Conservation (phyloP, 2,797 vertebrate species). For the Macropus fuliginosus region DNA sequence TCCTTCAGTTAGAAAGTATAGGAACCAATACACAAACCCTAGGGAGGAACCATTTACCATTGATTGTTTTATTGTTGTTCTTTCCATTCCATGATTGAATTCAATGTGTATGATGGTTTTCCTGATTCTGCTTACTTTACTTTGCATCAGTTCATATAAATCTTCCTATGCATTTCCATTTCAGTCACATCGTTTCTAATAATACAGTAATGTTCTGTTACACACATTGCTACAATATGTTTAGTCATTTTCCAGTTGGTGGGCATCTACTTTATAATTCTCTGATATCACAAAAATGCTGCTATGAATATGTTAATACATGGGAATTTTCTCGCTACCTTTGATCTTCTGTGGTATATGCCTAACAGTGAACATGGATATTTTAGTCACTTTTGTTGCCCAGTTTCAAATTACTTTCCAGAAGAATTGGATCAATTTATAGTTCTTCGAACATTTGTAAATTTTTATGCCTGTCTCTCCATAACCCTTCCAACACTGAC, state of each 20-base stretch:
- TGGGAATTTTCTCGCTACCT: background rate
- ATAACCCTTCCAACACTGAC: background rate
- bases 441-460: background rate
- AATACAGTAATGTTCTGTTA: background rate
- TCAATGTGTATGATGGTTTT: background rate
- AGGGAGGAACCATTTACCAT: background rate
- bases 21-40: background rate
- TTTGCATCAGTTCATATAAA: background rate
- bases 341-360: background rate
- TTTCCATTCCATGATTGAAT: background rate
- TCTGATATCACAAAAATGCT: background rate
- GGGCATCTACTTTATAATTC: background rate
- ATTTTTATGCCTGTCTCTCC: background rate
- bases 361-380: background rate
- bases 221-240: too few species aligned
- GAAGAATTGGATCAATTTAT: background rate
- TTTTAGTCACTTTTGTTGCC: background rate
- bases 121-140: background rate
- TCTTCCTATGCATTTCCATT: background rate
- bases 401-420: background rate
- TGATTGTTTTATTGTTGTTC: background rate
- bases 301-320: background rate
- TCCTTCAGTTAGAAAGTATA: background rate
- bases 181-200: background rate
- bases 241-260: background rate